Evolutionary conservation across 2,888 invertebrate species (phyloP), one percentile per base, ranked within the genome.

Genomic region (Myopa testacea): DNA sequence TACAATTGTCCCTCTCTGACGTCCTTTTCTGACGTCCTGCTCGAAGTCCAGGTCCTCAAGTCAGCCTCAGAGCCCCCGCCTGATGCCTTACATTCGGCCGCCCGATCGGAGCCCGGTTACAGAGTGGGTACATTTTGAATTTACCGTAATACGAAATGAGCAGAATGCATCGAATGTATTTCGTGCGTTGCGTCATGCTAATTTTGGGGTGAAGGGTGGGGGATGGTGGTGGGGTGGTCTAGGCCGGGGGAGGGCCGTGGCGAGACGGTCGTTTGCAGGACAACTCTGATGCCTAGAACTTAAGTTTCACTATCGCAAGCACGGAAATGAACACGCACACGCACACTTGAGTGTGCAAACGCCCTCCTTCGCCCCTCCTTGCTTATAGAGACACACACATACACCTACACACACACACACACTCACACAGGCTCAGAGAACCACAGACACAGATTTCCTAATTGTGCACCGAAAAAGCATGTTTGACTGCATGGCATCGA

Each of bases 141-240:
- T 86, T 87, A 10, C 85, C 85, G 84, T 84, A 87, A 87, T 86
- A 84, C 84, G 83, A 87, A 87, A 87, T 86, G 84, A 86, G 45
- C 45, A 45, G 85, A 84, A 86, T 86, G 85, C 85, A 86, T 74
- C 74, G 74, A 74, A 74, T 85, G 45, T 45, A 87, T 87, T 86
- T 87, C 84, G 85, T 87, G 87, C 87, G 87, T 87, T 82, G 82
- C 78, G 79, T 85, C 85, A 85, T 87, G 87, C 87, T 87, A 87
- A 87, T 87, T 87, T 87, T 86, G 52, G 34, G 26, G 65, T 45
- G 16, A 12, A 26, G 34, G 3, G 63, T 26, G 8, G 63, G 63
- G 63, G 63, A 19, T 4, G 34, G 12, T 4, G 19, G 65, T 37
- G 65, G 65, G 14, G 37, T 4, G 14, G 4, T 26, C 12, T 16